Evolutionary conservation across 2,113 vertebrate genomes (phyloP), one percentile per base, ranked within the genome.

Genomic region (Protobothrops mucrosquamatus): DNA sequence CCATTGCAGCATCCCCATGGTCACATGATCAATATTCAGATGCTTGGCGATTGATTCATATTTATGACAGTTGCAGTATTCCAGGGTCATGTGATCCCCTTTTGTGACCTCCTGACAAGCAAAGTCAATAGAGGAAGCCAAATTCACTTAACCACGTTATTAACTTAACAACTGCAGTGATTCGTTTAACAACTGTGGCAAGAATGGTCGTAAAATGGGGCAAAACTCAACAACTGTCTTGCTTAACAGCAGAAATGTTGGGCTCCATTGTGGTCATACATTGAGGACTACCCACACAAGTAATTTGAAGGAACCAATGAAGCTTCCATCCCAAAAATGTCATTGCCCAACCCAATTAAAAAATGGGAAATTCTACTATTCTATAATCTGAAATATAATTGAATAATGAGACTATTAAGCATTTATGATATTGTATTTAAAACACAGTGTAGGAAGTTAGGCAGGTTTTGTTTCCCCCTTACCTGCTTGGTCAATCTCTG

Each of bases 401-500:
- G 74, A 22, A 20, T 43, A 43, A 43, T 43, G 74, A 81, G 39
- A 81, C 64, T 39, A 39, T 74, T 39, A 81, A 24, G 14, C 43
- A 59, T 69, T 88, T 20, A 12, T 24, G 2, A 4, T 43, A 48
- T 55, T 15, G 12, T 88, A 29, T 56, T 51, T 23, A 64, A 59
- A 48, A 26, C 4, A 22, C 18, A 57, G 20, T 85, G 59, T 8
- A 90, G 43, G 46, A 29, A 57, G 14, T 46, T 54, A 48, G 59
- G 2, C 6, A 87, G 26, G 61, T 86, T 22, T 3, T 22, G 61
- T 69, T 81, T 11, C 94, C 64, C 29, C 29, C 5, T 95, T 95
- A 99, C 99, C 99, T 96, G 99, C 98, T 97, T 99, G 98, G 94
- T 99, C 99, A 61, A 99, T 98, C 96, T 99, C 99, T 43, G 98